phyloP scores from a whole-genome alignment of 2,113 vertebrate genomes.

The Centropus unirufus region DNA sequence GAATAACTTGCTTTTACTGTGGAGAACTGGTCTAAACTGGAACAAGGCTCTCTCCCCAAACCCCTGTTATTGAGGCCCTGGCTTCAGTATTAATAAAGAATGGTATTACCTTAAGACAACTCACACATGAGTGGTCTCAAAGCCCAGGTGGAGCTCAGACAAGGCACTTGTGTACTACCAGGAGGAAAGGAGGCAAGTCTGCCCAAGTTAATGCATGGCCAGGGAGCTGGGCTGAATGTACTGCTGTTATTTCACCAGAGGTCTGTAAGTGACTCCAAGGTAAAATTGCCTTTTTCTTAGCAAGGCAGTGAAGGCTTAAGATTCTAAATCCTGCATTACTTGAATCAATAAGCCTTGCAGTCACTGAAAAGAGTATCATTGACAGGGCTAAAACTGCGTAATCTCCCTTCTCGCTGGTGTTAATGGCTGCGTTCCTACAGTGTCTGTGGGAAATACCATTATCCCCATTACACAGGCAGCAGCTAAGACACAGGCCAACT shows the following conservation, averaged over 20 bases:
- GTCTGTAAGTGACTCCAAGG: background rate
- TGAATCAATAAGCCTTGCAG: conserved; percentile 41
- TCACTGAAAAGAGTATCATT: conserved; percentile 7
- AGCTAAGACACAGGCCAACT: background rate
- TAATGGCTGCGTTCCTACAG: background rate
- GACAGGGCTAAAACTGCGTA: background rate
- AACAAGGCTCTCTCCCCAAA: background rate
- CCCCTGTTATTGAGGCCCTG: background rate
- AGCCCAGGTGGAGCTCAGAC: background rate
- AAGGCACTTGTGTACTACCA: background rate
- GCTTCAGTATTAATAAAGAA: background rate
- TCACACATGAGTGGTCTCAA: background rate
- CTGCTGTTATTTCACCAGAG: background rate
- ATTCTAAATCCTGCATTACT: conserved; percentile 42
- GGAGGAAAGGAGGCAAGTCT: background rate
- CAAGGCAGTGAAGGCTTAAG: background rate
- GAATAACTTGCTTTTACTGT: background rate
- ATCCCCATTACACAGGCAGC: background rate
- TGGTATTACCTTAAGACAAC: background rate
- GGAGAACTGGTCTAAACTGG: background rate
- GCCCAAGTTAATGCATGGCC: accelerated
- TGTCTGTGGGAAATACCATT: background rate
- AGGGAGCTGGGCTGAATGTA: background rate
- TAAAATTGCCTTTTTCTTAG: conserved; percentile 30
- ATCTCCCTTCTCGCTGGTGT: conserved; percentile 6